Conservation (phyloP, 2,797 vertebrate genomes). For the Anolis apletophallus region DNA sequence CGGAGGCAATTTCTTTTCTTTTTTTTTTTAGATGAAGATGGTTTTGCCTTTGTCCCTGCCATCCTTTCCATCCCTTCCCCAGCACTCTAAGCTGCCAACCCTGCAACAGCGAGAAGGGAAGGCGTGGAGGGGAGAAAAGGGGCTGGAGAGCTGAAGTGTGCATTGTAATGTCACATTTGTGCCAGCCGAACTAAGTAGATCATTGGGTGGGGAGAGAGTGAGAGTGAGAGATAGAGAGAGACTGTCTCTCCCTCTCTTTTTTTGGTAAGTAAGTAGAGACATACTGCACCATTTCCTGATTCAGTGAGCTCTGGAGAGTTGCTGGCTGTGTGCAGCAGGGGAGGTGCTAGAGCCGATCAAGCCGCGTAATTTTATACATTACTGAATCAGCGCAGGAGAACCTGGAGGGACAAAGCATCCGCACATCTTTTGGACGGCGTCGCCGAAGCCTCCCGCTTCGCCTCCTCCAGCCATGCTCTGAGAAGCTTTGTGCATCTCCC, state of each 20-base stretch:
- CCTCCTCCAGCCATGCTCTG: slow-evolving; percentile 83
- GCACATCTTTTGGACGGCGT: slow-evolving; percentile 82
- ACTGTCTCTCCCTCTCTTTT: slow-evolving; percentile 8
- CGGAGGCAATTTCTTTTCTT: background rate
- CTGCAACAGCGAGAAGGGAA: slow-evolving; percentile 32
- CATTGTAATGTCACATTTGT: slow-evolving; percentile 60
- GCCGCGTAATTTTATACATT: slow-evolving; percentile 80
- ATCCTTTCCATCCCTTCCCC: background rate
- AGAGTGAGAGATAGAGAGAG: background rate
- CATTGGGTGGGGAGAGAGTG: slow-evolving; percentile 57
- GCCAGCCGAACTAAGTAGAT: slow-evolving; percentile 63
- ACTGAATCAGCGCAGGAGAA: slow-evolving; percentile 79
- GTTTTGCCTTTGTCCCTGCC: background rate
- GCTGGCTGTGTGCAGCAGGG: slow-evolving; percentile 86
- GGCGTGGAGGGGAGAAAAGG: background rate
- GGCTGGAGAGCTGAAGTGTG: slow-evolving; percentile 1
- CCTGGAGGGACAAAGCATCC: slow-evolving; percentile 76
- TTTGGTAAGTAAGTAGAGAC: slow-evolving; percentile 70
- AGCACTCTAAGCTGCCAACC: background rate
- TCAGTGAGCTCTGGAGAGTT: slow-evolving; percentile 84
- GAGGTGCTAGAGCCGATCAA: slow-evolving; percentile 81
- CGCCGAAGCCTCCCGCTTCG: slow-evolving; percentile 74
- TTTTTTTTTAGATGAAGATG: background rate
- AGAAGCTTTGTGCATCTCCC: slow-evolving; percentile 67
- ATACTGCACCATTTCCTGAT: slow-evolving; percentile 88